Percentiles rank a stretch among this genome's conserved stretches.
Conservation (phyloP, 2,888 invertebrate species). For the Xestia ashworthii region DNA sequence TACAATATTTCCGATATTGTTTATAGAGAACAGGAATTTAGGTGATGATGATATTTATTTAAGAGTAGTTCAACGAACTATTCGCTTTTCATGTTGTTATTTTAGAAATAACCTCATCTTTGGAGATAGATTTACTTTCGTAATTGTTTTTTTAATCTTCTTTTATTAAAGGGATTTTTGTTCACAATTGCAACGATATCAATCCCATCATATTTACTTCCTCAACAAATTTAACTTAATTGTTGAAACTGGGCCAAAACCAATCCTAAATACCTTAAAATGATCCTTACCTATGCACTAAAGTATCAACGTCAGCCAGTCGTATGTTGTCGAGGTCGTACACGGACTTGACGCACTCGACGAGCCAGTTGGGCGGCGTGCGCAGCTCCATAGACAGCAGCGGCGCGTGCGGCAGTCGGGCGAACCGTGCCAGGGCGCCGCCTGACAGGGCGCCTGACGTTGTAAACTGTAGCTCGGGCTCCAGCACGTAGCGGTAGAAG, state of each 20-base stretch:
- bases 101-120: neutral
- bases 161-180: too few species aligned
- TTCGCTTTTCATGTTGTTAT: neutral
- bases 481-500: slow-evolving; percentile 98
- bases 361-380: slow-evolving; percentile 99
- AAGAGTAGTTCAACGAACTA: neutral
- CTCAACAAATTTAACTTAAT: too few species aligned
- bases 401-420: slow-evolving; percentile 97
- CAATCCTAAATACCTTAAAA: neutral
- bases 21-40: too few species aligned
- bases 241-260: neutral
- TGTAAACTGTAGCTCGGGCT: slow-evolving; percentile 96
- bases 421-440: slow-evolving; percentile 96
- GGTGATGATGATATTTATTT: neutral
- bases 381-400: slow-evolving; percentile 94
- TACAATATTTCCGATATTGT: neutral
- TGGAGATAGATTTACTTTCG: neutral
- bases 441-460: slow-evolving; percentile 92
- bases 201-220: too few species aligned
- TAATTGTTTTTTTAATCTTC: too few species aligned
- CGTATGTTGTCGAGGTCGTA: slow-evolving; percentile 99
- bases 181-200: too few species aligned
- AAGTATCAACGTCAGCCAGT: slow-evolving; percentile 97
- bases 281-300: slow-evolving; percentile 93
- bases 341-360: slow-evolving; percentile 97